Evolutionary conservation across 64 coral and sea anemone genomes (phyloP).

Genomic region (Montipora sp.): DNA sequence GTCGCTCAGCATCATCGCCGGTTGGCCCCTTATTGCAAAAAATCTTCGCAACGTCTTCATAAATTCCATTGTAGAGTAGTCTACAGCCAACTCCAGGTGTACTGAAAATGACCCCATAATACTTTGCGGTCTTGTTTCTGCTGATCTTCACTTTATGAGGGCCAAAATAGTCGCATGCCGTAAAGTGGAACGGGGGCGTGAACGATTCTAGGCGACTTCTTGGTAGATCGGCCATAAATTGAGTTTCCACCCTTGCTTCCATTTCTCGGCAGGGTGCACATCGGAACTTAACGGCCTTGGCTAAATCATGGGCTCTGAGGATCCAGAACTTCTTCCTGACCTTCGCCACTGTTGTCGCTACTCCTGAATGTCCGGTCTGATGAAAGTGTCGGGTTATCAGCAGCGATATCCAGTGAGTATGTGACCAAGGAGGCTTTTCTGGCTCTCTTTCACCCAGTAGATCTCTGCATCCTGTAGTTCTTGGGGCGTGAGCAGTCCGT

Average conservation of each 20-base stretch:
- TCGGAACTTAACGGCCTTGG: too few species aligned
- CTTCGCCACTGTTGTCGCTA: not conserved
- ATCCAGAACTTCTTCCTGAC: constrained; percentile 51
- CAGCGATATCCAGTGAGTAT: too few species aligned
- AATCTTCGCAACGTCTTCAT: constrained; percentile 27
- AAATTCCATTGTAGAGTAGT: constrained; percentile 38
- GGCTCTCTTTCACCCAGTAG: too few species aligned
- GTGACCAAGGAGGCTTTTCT: too few species aligned
- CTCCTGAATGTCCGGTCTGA: not conserved
- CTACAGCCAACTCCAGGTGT: constrained; percentile 35
- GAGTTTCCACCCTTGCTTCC: too few species aligned
- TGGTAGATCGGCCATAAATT: not conserved
- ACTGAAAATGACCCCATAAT: constrained; percentile 52
- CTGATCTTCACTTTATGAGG: too few species aligned
- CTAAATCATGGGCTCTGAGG: not conserved
- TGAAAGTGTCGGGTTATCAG: not conserved
- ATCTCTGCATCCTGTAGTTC: too few species aligned
- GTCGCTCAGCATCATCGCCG: not conserved
- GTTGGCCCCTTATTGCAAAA: constrained; percentile 30
- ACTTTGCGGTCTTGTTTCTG: not conserved
- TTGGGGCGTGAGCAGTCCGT: constrained; percentile 29
- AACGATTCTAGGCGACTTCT: not conserved
- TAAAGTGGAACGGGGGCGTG: constrained; percentile 13
- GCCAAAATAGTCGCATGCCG: too few species aligned
- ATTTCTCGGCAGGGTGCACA: too few species aligned